Evolutionary conservation across 2,113 vertebrate species (phyloP).

Genomic region (Protomyctophum bolini): DNA sequence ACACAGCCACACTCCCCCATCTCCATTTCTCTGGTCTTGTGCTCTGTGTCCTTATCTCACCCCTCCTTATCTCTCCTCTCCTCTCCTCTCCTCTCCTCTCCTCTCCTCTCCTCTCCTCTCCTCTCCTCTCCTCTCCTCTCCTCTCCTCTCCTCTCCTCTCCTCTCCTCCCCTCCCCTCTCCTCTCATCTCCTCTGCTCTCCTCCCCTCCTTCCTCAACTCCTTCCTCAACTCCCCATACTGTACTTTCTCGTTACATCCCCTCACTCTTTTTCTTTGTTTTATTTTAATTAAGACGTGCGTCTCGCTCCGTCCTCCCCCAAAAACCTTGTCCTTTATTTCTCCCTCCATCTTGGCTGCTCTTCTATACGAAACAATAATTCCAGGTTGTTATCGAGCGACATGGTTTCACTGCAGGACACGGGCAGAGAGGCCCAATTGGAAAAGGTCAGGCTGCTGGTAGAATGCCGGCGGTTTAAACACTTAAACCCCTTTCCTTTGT

Average conservation of each 20-base stretch:
- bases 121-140: slow-evolving; percentile 23
- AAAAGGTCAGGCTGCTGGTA: slow-evolving; percentile 67
- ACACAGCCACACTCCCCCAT: too few species aligned
- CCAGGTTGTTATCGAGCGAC: slow-evolving; percentile 53
- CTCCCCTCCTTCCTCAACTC: too few species aligned
- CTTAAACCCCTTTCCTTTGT: too few species aligned
- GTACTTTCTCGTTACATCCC: not conserved
- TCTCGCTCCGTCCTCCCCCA: slow-evolving; percentile 25
- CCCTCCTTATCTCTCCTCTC: not conserved
- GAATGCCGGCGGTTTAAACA: slow-evolving; percentile 51
- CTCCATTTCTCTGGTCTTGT: too few species aligned
- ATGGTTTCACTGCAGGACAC: slow-evolving; percentile 29
- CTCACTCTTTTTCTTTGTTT: slow-evolving; percentile 9
- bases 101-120: slow-evolving; percentile 24
- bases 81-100: not conserved
- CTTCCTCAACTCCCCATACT: not conserved
- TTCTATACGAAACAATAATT: slow-evolving; percentile 54
- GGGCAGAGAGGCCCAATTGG: slow-evolving; percentile 42
- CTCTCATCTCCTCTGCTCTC: slow-evolving; percentile 12
- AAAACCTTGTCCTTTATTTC: not conserved
- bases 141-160: not conserved
- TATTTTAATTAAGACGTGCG: not conserved
- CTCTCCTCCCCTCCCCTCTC: not conserved
- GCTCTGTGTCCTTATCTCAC: too few species aligned
- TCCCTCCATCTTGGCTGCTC: slow-evolving; percentile 29